Percentiles rank a stretch among this genome's conserved stretches.
phyloP scores from a whole-genome alignment of 2,797 vertebrate species.

The Rachycentron canadum region DNA sequence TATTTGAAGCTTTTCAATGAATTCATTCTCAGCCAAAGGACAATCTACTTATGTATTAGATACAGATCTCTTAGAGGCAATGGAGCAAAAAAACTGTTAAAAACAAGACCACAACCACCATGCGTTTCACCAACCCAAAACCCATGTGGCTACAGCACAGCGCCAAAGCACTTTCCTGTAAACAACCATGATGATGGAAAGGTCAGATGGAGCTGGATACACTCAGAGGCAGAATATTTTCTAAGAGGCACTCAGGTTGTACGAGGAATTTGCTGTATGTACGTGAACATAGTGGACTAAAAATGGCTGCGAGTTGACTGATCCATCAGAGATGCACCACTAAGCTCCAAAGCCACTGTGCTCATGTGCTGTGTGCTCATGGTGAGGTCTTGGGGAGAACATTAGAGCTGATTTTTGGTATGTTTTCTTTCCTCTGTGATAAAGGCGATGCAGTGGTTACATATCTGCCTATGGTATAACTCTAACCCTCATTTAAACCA shows the following conservation, averaged over 20 bases:
- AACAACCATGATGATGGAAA: constrained; percentile 50
- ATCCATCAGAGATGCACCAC: constrained; percentile 26
- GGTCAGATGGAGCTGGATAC: constrained; percentile 33
- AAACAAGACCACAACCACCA: constrained; percentile 13
- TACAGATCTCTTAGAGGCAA: neutral
- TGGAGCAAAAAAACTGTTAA: constrained; percentile 29
- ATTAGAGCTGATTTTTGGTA: constrained; percentile 7
- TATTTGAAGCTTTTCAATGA: constrained; percentile 8
- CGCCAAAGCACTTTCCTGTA: constrained; percentile 40
- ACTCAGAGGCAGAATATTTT: constrained; percentile 27
- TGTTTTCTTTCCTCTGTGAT: constrained; percentile 4
- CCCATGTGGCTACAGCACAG: constrained; percentile 25
- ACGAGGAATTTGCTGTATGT: constrained; percentile 25
- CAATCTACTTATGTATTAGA: constrained; percentile 9
- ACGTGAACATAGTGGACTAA: constrained; percentile 17
- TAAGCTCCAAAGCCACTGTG: constrained; percentile 8
- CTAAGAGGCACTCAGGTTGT: constrained; percentile 39
- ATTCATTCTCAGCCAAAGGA: constrained; percentile 25
- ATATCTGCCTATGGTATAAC: constrained; percentile 7
- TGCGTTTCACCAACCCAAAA: constrained; percentile 13
- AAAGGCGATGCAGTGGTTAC: constrained; percentile 31
- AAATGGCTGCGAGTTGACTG: constrained; percentile 30
- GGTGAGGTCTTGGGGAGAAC: neutral
- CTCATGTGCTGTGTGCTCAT: neutral
- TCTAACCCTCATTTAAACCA: constrained; percentile 43